Evolutionary conservation across 2,113 vertebrate genomes (phyloP).

Genomic region (Heliornis fulica): DNA sequence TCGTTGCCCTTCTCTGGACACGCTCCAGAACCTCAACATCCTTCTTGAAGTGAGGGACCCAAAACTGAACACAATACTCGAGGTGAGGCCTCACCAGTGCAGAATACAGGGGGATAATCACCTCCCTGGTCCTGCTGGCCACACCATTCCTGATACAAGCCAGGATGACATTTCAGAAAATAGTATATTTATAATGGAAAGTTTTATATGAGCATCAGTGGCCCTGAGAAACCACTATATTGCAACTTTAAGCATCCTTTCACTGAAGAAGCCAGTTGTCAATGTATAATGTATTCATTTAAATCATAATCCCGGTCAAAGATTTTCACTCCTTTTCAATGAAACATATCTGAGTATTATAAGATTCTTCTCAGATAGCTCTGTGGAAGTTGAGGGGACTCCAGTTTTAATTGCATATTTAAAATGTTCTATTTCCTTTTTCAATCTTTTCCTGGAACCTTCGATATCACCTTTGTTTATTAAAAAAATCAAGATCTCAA

Average conservation of each 20-base stretch:
- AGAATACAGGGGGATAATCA: too few species aligned
- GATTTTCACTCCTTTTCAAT: neutral
- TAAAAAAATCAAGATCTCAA: neutral
- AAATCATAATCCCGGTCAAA: neutral
- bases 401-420: neutral
- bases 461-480: neutral
- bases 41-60: too few species aligned
- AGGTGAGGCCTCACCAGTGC: too few species aligned
- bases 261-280: neutral
- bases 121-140: too few species aligned
- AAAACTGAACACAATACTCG: too few species aligned
- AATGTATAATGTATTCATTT: neutral
- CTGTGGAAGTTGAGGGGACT: neutral
- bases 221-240: conserved; percentile 13
- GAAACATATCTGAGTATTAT: neutral
- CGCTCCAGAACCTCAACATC: too few species aligned
- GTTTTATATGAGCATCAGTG: neutral
- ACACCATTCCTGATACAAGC: too few species aligned
- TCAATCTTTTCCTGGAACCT: neutral
- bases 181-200: neutral
- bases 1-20: too few species aligned
- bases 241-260: neutral
- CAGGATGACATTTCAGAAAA: conserved; percentile 13
- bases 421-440: neutral
- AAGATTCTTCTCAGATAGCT: neutral